Conservation (phyloP, 2,113 vertebrate species). For the Craseonycteris thonglongyai region DNA sequence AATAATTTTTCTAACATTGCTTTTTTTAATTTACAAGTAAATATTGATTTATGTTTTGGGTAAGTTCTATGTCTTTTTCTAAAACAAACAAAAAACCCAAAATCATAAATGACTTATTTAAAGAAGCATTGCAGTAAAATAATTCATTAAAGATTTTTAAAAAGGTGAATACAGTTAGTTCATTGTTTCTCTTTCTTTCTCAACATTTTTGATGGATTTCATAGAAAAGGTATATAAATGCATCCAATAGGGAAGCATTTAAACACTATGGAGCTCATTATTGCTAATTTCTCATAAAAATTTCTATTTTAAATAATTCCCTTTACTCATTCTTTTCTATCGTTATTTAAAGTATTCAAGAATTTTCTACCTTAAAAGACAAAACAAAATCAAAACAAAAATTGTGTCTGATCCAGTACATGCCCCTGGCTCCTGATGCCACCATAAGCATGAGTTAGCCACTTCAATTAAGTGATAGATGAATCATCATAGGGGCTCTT, state of each 20-base stretch:
- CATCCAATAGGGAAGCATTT: background rate
- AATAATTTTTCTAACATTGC: background rate
- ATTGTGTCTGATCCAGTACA: background rate
- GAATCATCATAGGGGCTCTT: background rate
- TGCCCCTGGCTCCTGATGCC: background rate
- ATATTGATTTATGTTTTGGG: background rate
- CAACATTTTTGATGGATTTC: background rate
- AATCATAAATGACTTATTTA: background rate
- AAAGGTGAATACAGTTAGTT: background rate
- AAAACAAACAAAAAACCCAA: background rate
- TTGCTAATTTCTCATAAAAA: background rate
- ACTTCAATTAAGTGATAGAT: background rate
- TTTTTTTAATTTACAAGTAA: background rate
- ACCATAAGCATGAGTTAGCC: background rate
- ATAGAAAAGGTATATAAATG: background rate
- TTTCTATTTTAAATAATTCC: background rate
- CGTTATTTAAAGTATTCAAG: background rate
- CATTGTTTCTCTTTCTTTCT: background rate
- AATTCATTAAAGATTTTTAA: background rate
- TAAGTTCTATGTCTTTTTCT: background rate
- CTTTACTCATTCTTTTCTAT: background rate
- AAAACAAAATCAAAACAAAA: background rate
- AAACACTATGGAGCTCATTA: background rate
- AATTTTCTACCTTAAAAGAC: background rate
- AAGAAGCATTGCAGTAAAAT: background rate